Base-by-base conservation (phyloP, 2,113 vertebrate species). In the Vanacampus margaritifer region DNA sequence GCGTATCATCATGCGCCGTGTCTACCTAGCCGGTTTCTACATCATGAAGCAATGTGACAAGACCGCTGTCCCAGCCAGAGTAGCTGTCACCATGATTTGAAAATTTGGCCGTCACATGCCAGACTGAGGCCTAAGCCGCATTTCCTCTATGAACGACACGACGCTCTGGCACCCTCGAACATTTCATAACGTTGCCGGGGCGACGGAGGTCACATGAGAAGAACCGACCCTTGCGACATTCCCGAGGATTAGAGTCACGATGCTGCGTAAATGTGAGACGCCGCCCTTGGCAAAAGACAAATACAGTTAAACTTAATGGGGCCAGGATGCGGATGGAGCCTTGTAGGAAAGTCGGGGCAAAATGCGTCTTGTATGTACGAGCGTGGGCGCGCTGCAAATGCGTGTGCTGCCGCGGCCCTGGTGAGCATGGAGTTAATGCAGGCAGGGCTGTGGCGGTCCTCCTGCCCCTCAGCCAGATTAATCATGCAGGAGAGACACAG, bases 401-500 rank as follows among this genome's bases (percentile, higher is more conserved):
- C 81, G 71, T 81, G 76, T 61, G 61, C 77, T 68, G 17, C 21
- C 73, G 82, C 45, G 32, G 78, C 78, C 76, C 80, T 86, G 88
- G 90, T 62, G 80, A 89, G 83, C 79, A 91, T 86, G 88, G 91
- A 92, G 91, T 91, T 92, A 93, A 91, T 84, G 81, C 86, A 86
- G 84, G 79, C 86, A 83, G 88, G 93, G 90, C 92, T 93, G 91
- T 93, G 92, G 93, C 94, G 92, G 91, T 93, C 93, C 94, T 93
- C 92, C 93, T 83, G 93, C 95, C 93, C 91, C 93, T 94, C 93
- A 95, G 95, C 94, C 93, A 94, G 94, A 95, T 95, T 95, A 95
- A 95, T 96, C 94, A 95, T 95, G 95, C 94, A 95, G 93, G 93
- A 94, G 93, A 94, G 92, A 93, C 94, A 92, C 93, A 94, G 94